Percentiles rank a stretch among this genome's conserved stretches.
Evolutionary conservation across 2,113 vertebrate species (phyloP).

Genomic region (Erythrocebus patas): DNA sequence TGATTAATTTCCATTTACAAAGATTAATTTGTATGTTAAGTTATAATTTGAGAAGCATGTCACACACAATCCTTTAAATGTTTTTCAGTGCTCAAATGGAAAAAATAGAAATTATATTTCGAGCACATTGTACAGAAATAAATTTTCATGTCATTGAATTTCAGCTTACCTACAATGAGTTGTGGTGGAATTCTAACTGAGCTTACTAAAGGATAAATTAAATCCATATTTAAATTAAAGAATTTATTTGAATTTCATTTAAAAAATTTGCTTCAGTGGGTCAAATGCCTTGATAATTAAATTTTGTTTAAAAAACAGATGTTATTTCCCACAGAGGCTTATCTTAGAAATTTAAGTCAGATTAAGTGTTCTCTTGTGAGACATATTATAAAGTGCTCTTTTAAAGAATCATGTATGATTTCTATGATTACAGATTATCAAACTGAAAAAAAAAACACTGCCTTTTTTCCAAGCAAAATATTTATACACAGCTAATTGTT

Average conservation of each 20-base stretch:
- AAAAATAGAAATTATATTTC: neutral
- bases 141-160: slow-evolving; percentile 11
- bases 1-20: neutral
- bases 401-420: neutral
- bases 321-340: neutral
- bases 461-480: neutral
- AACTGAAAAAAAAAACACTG: neutral
- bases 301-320: neutral
- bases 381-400: neutral
- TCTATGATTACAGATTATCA: neutral
- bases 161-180: neutral
- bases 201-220: neutral
- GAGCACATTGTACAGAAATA: neutral
- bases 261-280: neutral
- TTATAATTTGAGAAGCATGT: neutral
- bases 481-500: neutral
- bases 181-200: neutral
- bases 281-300: neutral
- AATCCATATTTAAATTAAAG: neutral
- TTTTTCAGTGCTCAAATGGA: neutral
- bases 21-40: neutral
- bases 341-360: neutral
- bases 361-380: neutral
- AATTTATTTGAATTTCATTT: neutral
- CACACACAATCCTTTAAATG: neutral